A percentile compares a stretch with the other conserved stretches of the same genome.
Conservation (phyloP, 2,888 invertebrate species). For the Eremobia ochroleuca region DNA sequence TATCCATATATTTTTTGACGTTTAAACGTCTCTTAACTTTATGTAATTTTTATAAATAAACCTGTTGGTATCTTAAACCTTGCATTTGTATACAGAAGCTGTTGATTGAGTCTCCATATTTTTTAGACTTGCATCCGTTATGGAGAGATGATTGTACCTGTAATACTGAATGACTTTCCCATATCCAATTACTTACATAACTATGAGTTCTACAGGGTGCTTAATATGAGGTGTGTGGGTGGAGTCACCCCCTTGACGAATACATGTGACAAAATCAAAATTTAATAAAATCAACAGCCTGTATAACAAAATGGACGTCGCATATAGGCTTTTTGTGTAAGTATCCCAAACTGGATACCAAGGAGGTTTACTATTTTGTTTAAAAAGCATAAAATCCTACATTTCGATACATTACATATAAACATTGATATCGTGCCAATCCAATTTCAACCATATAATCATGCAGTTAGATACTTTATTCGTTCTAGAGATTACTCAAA, state of each 20-base stretch:
- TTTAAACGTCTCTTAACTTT: neutral
- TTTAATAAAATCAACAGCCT: neutral
- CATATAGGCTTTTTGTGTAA: neutral
- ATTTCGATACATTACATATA: neutral
- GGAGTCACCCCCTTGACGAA: neutral
- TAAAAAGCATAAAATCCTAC: neutral
- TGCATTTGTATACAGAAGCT: neutral
- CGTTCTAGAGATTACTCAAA: constrained; percentile 30
- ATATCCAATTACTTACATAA: neutral
- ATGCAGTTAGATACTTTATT: constrained; percentile 31
- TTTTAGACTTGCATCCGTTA: neutral
- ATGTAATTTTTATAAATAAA: neutral
- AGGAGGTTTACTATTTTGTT: neutral
- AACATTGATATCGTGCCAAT: constrained; percentile 49
- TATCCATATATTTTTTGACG: neutral
- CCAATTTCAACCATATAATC: constrained; percentile 39
- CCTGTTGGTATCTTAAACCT: neutral
- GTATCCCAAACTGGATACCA: neutral
- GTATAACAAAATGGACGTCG: neutral
- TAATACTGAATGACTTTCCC: neutral
- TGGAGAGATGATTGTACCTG: neutral
- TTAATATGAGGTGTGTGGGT: too few relatives aligned
- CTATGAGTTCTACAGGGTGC: neutral
- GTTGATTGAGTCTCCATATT: neutral
- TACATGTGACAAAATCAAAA: neutral